Evolutionary conservation across 2,888 invertebrate genomes (phyloP).

Genomic region (Drosophila limbata): DNA sequence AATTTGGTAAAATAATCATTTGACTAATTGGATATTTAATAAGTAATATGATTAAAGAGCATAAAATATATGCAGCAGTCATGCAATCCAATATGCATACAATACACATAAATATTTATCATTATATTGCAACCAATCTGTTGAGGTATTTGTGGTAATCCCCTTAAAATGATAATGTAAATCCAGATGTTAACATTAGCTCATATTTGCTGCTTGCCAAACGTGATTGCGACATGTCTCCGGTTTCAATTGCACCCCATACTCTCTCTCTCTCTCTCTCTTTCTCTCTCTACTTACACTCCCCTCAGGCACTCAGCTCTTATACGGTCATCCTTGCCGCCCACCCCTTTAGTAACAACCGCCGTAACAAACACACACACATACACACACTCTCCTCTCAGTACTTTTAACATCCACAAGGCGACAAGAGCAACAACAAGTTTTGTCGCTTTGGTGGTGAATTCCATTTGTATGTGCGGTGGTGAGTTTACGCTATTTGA

Average conservation of each 20-base stretch:
- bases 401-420: slow-evolving; percentile 43
- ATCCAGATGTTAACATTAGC: slow-evolving; percentile 42
- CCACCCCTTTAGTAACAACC: slow-evolving; percentile 8
- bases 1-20: not conserved
- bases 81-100: not conserved
- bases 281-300: not conserved
- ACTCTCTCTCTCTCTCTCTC: not conserved
- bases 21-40: too few species aligned
- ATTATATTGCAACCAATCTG: not conserved
- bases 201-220: slow-evolving; percentile 29
- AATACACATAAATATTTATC: not conserved
- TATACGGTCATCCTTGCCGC: slow-evolving; percentile 31
- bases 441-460: slow-evolving; percentile 51
- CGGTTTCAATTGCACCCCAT: slow-evolving; percentile 27
- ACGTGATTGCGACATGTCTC: slow-evolving; percentile 19
- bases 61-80: not conserved
- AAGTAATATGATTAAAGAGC: not conserved
- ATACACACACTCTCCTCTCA: not conserved
- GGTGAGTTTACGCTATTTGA: slow-evolving; percentile 44
- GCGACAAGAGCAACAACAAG: slow-evolving; percentile 26
- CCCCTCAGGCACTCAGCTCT: slow-evolving; percentile 22
- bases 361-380: not conserved
- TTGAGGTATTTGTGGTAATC: slow-evolving; percentile 17
- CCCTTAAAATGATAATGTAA: slow-evolving; percentile 29
- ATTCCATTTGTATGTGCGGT: not conserved